A percentile compares a stretch with the other conserved stretches of the same genome.
These are phyloP conservation scores for Ceratotherium simum DNA, from an alignment of 2,113 vertebrate genomes.

Conservation along the genomic window DNA sequence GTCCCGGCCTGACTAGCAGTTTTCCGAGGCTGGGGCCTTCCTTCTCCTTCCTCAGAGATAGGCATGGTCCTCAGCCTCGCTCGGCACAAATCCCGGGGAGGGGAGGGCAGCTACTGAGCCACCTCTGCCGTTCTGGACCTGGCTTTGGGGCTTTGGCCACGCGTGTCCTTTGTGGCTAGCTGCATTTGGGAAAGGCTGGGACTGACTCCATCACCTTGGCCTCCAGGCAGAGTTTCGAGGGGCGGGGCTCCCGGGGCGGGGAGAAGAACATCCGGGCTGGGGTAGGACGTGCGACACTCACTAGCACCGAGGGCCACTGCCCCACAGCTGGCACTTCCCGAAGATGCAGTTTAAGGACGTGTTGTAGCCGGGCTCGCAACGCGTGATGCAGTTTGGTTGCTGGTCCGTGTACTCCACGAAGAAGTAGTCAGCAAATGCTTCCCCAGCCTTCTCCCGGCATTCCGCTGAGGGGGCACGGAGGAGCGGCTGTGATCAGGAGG, in stretches of 20 bases:
- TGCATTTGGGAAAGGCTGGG: background rate
- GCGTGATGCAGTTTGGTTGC: background rate
- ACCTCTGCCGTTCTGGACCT: background rate
- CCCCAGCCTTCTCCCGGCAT: background rate
- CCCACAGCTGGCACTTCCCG: slow-evolving; percentile 52
- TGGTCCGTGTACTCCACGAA: background rate
- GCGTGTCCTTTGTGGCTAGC: background rate
- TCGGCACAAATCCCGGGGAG: background rate
- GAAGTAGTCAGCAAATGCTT: rapidly evolving
- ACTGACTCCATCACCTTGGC: background rate
- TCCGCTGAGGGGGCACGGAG: background rate
- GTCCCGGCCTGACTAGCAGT: background rate
- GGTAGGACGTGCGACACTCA: slow-evolving; percentile 36
- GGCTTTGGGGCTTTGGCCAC: background rate
- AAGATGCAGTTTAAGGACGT: background rate
- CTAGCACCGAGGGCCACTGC: slow-evolving; percentile 57
- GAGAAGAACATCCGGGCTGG: rapidly evolving
- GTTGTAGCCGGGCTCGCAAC: background rate
- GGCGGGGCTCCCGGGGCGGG: rapidly evolving
- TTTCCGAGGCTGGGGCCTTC: background rate
- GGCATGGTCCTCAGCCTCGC: background rate
- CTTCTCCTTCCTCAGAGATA: background rate
- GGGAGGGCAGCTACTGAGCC: background rate
- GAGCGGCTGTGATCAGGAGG: background rate
- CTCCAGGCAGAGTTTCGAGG: background rate